Conservation (phyloP, 2,113 vertebrate genomes). For the Sigmodon hispidus region DNA sequence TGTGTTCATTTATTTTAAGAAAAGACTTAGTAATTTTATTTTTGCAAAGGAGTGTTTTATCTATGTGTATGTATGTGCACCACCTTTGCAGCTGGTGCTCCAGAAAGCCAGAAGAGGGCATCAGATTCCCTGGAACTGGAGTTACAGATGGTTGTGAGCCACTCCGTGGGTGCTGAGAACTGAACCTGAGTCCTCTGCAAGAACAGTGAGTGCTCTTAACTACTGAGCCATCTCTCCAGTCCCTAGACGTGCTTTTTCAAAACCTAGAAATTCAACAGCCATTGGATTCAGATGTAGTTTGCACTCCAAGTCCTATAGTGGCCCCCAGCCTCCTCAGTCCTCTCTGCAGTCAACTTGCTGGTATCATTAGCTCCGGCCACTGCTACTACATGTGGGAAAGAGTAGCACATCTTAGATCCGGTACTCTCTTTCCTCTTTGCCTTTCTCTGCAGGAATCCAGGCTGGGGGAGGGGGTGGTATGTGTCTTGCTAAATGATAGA, state of each 20-base stretch:
- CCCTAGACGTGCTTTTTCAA: not conserved
- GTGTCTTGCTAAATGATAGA: not conserved
- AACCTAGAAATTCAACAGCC: not conserved
- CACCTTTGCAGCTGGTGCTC: not conserved
- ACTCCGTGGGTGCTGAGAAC: not conserved
- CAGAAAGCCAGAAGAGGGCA: not conserved
- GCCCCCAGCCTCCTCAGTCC: not conserved
- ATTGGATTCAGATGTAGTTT: not conserved
- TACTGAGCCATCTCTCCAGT: not conserved
- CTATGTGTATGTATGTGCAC: too few species aligned
- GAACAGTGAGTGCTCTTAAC: not conserved
- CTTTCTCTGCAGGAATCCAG: not conserved
- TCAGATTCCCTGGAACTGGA: not conserved
- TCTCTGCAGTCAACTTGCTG: not conserved
- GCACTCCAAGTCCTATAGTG: not conserved
- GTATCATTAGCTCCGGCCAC: not conserved
- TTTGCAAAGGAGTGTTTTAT: not conserved
- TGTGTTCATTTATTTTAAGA: not conserved
- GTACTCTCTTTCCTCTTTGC: not conserved
- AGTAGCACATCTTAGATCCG: not conserved
- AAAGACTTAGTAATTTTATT: not conserved
- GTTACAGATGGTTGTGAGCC: not conserved
- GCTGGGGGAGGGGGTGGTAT: rapidly evolving
- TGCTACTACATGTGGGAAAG: not conserved
- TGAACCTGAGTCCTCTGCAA: not conserved